These are phyloP conservation scores for Erynnis tages DNA, from an alignment of 2,888 invertebrate genomes.

Conservation along the genomic window DNA sequence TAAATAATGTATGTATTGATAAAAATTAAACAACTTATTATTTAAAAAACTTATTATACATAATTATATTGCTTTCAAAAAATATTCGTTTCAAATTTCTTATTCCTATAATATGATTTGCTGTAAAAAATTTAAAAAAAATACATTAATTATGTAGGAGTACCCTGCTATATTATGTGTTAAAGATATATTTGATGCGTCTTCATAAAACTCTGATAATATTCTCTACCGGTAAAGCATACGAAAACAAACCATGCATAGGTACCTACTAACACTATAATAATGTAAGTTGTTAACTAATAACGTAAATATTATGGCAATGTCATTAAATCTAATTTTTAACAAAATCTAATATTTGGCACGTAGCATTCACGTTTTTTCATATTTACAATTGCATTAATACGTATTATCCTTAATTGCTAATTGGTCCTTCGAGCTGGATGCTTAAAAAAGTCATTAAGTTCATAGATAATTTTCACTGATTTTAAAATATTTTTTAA, in stretches of 20 bases:
- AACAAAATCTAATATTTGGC: constrained; percentile 17
- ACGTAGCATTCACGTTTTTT: constrained; percentile 19
- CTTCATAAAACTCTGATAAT: too few species aligned
- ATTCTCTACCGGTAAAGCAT: too few species aligned
- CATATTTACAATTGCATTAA: constrained; percentile 9
- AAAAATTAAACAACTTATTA: too few species aligned
- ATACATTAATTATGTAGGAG: background rate
- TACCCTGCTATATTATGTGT: constrained; percentile 10
- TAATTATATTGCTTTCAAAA: constrained; percentile 19
- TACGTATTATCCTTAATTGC: constrained; percentile 2
- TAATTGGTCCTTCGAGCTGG: constrained; percentile 8
- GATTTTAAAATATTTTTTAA: too few species aligned
- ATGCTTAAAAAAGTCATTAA: background rate
- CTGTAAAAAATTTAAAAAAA: constrained; percentile 9
- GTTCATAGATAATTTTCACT: background rate
- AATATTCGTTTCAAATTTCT: constrained; percentile 5
- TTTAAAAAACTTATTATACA: constrained; percentile 6
- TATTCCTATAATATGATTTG: background rate
- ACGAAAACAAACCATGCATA: background rate
- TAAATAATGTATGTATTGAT: constrained; percentile 10
- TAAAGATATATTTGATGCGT: background rate
- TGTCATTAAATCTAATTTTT: too few species aligned
- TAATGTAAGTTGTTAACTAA: background rate
- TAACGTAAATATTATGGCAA: constrained; percentile 22
- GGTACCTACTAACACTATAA: background rate